A percentile compares a stretch with the other conserved stretches of the same genome.
Conservation (phyloP, 2,113 vertebrate species). For the Microcebus lehilahytsara region DNA sequence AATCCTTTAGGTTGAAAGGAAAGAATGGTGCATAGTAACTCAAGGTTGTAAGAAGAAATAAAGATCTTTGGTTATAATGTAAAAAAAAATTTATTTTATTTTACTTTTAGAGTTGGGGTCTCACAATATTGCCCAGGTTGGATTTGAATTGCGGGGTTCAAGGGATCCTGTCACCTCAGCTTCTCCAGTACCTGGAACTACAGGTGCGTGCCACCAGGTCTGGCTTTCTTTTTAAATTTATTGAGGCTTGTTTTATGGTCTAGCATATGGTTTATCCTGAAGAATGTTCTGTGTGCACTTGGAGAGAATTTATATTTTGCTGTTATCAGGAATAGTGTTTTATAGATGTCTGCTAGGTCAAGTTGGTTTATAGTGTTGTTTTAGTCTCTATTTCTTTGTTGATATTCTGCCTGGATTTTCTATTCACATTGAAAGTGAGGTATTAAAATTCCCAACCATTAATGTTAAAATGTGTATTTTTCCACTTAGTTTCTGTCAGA, state of each 20-base stretch:
- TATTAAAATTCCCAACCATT: not conserved
- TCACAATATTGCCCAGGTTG: not conserved
- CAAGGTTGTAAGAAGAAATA: no score
- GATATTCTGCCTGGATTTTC: not conserved
- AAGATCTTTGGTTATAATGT: no score
- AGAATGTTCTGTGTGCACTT: not conserved
- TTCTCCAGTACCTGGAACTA: not conserved
- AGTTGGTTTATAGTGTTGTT: not conserved
- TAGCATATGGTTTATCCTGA: not conserved
- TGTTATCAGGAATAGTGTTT: not conserved
- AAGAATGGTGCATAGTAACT: no score
- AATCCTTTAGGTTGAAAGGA: no score
- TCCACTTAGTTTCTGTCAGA: not conserved
- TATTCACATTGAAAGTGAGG: not conserved
- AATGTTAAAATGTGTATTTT: not conserved
- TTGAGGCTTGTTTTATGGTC: not conserved
- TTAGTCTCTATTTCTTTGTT: not conserved
- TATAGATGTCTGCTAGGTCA: not conserved
- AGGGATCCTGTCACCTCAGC: not conserved
- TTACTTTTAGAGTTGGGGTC: not conserved
- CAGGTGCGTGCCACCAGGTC: not conserved
- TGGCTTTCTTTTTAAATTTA: not conserved
- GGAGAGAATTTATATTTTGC: not conserved
- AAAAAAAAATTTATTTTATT: not conserved
- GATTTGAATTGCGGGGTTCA: not conserved